Evolutionary conservation across 2,113 vertebrate genomes (phyloP), one percentile per base, ranked within the genome.

Genomic region (Oenanthe oenanthe): DNA sequence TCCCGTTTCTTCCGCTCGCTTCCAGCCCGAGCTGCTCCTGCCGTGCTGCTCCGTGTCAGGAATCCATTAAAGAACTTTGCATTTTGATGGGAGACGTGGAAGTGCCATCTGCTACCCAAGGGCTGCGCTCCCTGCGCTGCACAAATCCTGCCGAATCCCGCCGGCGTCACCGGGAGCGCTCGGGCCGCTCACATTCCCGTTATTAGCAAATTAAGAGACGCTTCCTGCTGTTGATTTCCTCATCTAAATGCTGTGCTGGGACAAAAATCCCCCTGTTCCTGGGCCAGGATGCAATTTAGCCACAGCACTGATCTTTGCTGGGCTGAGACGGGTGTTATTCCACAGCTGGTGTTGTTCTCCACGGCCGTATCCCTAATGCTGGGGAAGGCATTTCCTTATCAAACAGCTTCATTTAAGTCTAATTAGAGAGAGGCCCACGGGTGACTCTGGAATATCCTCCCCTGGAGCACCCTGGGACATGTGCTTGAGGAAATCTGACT

Each of bases 181-280:
- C 87, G 56, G 93, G 47, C 92, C n/a, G 13, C 76, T 92, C 66
- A 10, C 77, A 57, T 97, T 83, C 96, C 89, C 68, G 62, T 97
- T 96, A 97, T 97, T 97, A 97, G 96, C 97, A 97, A 98, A 98
- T 97, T 96, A 97, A 98, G 92, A 97, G 92, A 57, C 48, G 66
- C 77, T 91, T 95, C 92, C 93, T 43, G 94, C 96, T 94, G 92
- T 53, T 85, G 84, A 96, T 97, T 96, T 96, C 92, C 92, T 96
- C 96, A 58, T 91, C 84, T 93, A 95, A 97, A 97, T 74, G 68
- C 89, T 95, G 53, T 38, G 65, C 80, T 53, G 94, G 96, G 96
- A 97, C 85, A 92, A 95, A 96, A 96, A 96, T 42, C 50, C 34
- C 93, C 85, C 94, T n/a, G 79, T 91, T 94, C 92, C 91, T 50